Evolutionary conservation across 2,797 vertebrate genomes (phyloP).

Genomic region (Lagorchestes hirsutus): DNA sequence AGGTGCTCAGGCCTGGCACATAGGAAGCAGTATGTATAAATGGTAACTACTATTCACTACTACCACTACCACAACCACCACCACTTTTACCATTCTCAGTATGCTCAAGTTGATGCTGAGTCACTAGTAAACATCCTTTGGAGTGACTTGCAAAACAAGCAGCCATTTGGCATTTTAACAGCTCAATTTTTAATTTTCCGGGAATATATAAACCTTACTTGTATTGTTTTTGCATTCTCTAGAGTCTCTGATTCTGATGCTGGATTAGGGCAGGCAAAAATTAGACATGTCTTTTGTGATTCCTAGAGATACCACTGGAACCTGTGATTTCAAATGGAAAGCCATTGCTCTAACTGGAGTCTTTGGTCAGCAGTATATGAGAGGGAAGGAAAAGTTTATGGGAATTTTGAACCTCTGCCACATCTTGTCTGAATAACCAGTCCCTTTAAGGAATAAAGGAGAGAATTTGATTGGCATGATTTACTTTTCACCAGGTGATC

Average conservation of each 20-base stretch:
- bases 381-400: neutral
- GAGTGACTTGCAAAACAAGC: neutral
- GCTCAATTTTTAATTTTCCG: neutral
- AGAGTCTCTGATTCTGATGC: neutral
- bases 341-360: neutral
- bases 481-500: neutral
- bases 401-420: neutral
- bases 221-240: neutral
- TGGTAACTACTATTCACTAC: neutral
- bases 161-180: neutral
- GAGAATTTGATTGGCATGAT: neutral
- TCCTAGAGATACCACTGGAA: neutral
- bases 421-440: neutral
- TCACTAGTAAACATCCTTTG: neutral
- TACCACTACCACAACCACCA: neutral
- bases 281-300: neutral
- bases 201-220: neutral
- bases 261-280: neutral
- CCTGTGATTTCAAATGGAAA: neutral
- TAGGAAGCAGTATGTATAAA: too few species aligned
- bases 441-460: neutral
- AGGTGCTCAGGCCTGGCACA: too few species aligned
- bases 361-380: neutral
- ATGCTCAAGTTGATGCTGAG: neutral
- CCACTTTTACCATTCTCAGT: too few species aligned